Evolutionary conservation across 2,888 invertebrate species (phyloP).

Genomic region (Hyposoter didymator): DNA sequence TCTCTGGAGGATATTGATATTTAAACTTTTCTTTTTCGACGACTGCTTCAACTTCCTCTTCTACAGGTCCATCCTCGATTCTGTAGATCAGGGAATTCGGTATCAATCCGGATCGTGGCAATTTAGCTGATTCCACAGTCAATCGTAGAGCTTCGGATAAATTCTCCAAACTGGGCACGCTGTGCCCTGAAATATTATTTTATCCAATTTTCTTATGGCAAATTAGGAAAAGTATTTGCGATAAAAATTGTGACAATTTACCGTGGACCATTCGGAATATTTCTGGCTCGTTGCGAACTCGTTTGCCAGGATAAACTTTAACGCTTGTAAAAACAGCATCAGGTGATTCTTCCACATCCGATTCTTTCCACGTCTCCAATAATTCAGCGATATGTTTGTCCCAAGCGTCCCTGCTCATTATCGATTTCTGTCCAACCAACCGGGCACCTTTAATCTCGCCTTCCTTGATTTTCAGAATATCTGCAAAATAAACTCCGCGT

Average conservation of each 20-base stretch:
- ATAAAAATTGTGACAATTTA: slow-evolving; percentile 19
- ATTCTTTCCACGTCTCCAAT: slow-evolving; percentile 44
- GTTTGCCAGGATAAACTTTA: slow-evolving; percentile 59
- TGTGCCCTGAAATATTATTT: slow-evolving; percentile 63
- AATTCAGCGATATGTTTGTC: slow-evolving; percentile 71
- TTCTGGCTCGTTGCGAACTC: slow-evolving; percentile 67
- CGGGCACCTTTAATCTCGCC: slow-evolving; percentile 62
- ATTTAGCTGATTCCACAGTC: slow-evolving; percentile 48
- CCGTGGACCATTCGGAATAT: slow-evolving; percentile 71
- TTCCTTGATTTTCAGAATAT: slow-evolving; percentile 71
- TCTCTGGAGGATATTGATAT: slow-evolving; percentile 66
- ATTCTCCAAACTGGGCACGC: slow-evolving; percentile 59
- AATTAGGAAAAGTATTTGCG: not conserved
- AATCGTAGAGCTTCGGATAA: slow-evolving; percentile 48
- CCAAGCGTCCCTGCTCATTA: slow-evolving; percentile 72
- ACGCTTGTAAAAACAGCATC: slow-evolving; percentile 64
- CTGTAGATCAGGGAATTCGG: slow-evolving; percentile 73
- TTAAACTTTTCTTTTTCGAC: slow-evolving; percentile 55
- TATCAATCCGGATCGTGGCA: slow-evolving; percentile 69
- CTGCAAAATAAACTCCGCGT: slow-evolving; percentile 58
- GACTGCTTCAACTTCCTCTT: not conserved
- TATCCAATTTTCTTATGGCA: not conserved
- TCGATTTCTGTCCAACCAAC: slow-evolving; percentile 64
- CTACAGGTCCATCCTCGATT: slow-evolving; percentile 29
- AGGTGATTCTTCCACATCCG: slow-evolving; percentile 24